These are phyloP conservation scores for Synanthedon vespiformis DNA, from an alignment of 2,888 invertebrate genomes.

Conservation along the genomic window DNA sequence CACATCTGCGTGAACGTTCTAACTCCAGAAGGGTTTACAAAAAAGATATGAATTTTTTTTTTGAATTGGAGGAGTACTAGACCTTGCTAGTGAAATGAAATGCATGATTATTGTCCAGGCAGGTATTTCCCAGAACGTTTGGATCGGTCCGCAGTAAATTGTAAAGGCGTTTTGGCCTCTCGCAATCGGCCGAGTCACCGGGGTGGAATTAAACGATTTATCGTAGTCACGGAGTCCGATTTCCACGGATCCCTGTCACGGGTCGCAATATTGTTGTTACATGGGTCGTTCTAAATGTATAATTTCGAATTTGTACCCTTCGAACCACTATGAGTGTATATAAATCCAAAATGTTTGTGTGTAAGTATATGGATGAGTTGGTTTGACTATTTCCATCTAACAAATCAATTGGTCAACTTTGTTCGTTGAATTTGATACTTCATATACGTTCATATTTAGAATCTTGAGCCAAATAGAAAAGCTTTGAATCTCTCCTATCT, in stretches of 20 bases:
- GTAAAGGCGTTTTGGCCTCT: conserved; percentile 47
- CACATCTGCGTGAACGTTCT: too few relatives aligned
- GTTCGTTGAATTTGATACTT: too few relatives aligned
- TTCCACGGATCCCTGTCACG: conserved; percentile 41
- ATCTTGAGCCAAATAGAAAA: too few relatives aligned
- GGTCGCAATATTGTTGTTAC: conserved; percentile 38
- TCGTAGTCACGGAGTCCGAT: conserved; percentile 52
- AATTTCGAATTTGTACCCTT: conserved; percentile 19
- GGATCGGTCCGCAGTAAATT: conserved; percentile 36
- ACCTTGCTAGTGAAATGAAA: conserved; percentile 18
- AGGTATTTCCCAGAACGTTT: conserved; percentile 26
- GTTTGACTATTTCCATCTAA: not conserved
- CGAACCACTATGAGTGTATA: conserved; percentile 3
- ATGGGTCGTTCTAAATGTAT: conserved; percentile 21
- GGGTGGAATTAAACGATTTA: conserved; percentile 66
- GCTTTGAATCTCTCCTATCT: too few relatives aligned
- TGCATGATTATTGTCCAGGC: conserved; percentile 27
- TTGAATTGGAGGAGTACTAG: conserved; percentile 15
- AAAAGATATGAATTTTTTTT: too few relatives aligned
- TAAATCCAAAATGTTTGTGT: not conserved
- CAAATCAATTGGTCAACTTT: not conserved
- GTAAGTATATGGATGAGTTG: not conserved
- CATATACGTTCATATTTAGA: too few relatives aligned
- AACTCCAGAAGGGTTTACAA: too few relatives aligned
- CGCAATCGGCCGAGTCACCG: conserved; percentile 55